Conservation (phyloP, 2,888 invertebrate genomes). For the Ormyrus nitidulus region DNA sequence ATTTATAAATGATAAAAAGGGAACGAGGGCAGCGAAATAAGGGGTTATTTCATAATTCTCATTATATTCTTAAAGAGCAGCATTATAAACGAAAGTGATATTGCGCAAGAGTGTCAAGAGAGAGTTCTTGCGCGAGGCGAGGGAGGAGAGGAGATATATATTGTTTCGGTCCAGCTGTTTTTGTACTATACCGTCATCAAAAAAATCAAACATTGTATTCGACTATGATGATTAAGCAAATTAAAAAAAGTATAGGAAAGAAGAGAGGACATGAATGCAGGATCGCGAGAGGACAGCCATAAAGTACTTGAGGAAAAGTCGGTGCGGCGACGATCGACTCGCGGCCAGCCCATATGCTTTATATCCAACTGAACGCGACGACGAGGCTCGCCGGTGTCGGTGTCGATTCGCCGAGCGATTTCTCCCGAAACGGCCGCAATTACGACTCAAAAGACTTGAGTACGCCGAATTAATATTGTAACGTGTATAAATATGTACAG, state of each 20-base stretch:
- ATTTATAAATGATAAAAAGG: constrained; percentile 30
- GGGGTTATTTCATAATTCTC: constrained; percentile 52
- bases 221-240: constrained; percentile 7
- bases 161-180: constrained; percentile 55
- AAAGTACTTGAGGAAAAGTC: constrained; percentile 27
- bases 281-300: constrained; percentile 18
- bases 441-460: constrained; percentile 55
- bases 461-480: constrained; percentile 53
- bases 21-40: constrained; percentile 30
- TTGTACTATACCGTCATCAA: constrained; percentile 56
- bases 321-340: constrained; percentile 30
- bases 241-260: constrained; percentile 48
- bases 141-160: constrained; percentile 8
- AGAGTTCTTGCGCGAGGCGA: constrained; percentile 52
- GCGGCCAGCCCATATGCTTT: neutral
- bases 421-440: constrained; percentile 44
- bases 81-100: constrained; percentile 56
- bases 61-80: constrained; percentile 58
- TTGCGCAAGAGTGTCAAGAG: constrained; percentile 45
- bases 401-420: constrained; percentile 22
- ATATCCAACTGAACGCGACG: neutral
- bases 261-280: constrained; percentile 47
- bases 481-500: constrained; percentile 59
- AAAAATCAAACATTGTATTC: constrained; percentile 53
- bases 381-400: neutral